These are phyloP conservation scores for Sinocyclocheilus grahami DNA, from an alignment of 2,113 vertebrate species.

Conservation along the genomic window DNA sequence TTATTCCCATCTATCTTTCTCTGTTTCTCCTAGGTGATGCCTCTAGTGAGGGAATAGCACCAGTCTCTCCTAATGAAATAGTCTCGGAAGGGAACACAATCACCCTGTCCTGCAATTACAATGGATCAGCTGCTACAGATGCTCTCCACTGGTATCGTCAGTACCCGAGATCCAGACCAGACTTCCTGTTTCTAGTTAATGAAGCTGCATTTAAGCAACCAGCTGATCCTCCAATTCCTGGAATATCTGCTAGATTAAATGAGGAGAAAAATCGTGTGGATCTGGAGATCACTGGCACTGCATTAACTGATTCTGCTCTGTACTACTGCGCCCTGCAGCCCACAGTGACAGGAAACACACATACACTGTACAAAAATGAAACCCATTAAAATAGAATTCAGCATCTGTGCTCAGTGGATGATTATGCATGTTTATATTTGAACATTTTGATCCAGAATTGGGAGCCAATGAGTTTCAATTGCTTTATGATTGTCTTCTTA, in stretches of 20 bases:
- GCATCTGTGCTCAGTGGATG: background rate
- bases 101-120: conserved; percentile 27
- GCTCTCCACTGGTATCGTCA: conserved; percentile 30
- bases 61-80: background rate
- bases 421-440: background rate
- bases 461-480: background rate
- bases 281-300: conserved; percentile 5
- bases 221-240: conserved; percentile 5
- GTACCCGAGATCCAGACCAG: conserved; percentile 17
- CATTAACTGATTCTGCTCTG: conserved; percentile 18
- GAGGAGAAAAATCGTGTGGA: background rate
- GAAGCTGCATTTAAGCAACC: background rate
- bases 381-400: background rate
- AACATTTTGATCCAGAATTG: background rate
- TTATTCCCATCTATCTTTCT: background rate
- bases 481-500: background rate
- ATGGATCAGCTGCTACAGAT: background rate
- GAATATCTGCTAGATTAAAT: conserved; percentile 19
- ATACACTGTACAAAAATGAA: background rate
- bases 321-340: conserved; percentile 36
- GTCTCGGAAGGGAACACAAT: background rate
- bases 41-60: conserved; percentile 10
- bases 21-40: background rate
- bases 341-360: conserved; percentile 31
- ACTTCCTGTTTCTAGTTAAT: conserved; percentile 9